phyloP scores from a whole-genome alignment of 1,140 invertebrate species.

The Leptinotarsa lineolata region DNA sequence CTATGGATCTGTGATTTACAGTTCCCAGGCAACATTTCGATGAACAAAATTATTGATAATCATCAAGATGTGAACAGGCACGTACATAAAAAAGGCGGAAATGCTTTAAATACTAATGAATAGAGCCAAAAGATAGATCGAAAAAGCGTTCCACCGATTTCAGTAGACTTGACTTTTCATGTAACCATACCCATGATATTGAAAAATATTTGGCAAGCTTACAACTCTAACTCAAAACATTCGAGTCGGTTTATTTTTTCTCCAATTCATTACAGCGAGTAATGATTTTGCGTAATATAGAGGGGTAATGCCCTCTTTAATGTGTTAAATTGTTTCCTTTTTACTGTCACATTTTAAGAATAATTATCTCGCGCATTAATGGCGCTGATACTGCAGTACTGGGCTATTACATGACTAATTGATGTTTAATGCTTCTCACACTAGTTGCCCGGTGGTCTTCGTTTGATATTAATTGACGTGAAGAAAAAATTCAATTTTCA shows the following conservation, averaged over 20 bases:
- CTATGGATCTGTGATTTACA: background rate
- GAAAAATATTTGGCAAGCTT: background rate
- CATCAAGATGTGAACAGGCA: too few species aligned
- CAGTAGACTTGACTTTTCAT: background rate
- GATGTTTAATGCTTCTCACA: slow-evolving; percentile 12
- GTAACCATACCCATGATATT: background rate
- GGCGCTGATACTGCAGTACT: background rate
- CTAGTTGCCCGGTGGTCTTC: background rate
- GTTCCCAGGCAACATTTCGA: background rate
- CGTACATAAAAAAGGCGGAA: too few species aligned
- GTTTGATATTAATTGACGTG: background rate
- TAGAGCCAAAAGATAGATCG: too few species aligned
- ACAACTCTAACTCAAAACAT: background rate
- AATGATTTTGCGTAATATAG: slow-evolving; percentile 8
- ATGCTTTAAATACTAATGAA: too few species aligned
- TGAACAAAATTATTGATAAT: background rate
- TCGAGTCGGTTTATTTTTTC: slow-evolving; percentile 2
- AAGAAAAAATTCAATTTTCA: slow-evolving; percentile 9
- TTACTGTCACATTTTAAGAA: slow-evolving; percentile 2
- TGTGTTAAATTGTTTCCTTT: background rate
- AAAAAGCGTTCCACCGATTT: background rate
- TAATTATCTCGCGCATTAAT: slow-evolving; percentile 2
- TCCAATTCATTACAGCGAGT: slow-evolving; percentile 2
- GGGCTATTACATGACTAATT: background rate
- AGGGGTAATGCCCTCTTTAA: slow-evolving; percentile 5